phyloP scores from a whole-genome alignment of 1,140 invertebrate genomes.

The Drosophila mojavensis region DNA sequence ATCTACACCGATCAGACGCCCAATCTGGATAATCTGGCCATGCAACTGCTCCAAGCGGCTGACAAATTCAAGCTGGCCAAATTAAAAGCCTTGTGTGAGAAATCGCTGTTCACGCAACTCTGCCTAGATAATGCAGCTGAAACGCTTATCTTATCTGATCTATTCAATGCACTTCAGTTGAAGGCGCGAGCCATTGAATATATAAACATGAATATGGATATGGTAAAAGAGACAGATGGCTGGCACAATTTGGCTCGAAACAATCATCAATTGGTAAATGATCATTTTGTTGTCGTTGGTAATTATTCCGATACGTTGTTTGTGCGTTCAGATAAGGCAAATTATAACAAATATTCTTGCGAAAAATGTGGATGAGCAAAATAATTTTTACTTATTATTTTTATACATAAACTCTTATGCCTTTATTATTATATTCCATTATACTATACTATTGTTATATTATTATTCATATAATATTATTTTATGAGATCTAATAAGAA shows the following conservation, averaged over 20 bases:
- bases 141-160: not conserved
- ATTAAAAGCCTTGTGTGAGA: conserved; percentile 18
- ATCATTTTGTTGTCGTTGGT: not conserved
- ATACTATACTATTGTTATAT: too few species aligned
- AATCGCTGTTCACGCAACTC: not conserved
- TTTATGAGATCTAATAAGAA: too few species aligned
- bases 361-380: not conserved
- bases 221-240: not conserved
- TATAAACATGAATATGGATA: not conserved
- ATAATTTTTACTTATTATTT: too few species aligned
- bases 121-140: not conserved
- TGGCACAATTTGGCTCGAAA: not conserved
- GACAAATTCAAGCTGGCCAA: conserved; percentile 1
- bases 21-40: not conserved
- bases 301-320: not conserved
- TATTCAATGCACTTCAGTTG: not conserved
- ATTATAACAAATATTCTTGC: conserved; percentile 6
- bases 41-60: conserved; percentile 2
- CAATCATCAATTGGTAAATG: not conserved
- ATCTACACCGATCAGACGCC: conserved; percentile 12
- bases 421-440: too few species aligned
- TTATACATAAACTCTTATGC: too few species aligned
- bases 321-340: not conserved
- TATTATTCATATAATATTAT: too few species aligned
- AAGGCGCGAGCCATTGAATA: not conserved